A percentile compares a stretch with the other conserved stretches of the same genome.
These are phyloP conservation scores for Homarus gammarus DNA, from an alignment of 2,888 invertebrate genomes.

Conservation along the genomic window DNA sequence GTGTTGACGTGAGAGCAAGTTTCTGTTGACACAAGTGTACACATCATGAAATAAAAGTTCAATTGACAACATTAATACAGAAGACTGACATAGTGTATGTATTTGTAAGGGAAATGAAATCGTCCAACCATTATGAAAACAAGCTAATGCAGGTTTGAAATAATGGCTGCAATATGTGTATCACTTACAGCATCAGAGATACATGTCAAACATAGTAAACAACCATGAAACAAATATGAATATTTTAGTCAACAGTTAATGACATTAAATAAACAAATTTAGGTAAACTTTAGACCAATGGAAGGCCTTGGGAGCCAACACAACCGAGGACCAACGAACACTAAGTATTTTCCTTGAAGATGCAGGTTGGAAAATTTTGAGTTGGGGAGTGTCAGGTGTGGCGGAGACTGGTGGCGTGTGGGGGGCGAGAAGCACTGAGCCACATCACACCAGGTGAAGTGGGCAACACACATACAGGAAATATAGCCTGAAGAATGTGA, in stretches of 20 bases:
- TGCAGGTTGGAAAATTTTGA: too few relatives aligned
- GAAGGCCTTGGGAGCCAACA: not conserved
- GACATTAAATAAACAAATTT: not conserved
- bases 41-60: not conserved
- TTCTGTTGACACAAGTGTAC: not conserved
- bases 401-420: too few relatives aligned
- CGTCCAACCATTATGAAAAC: not conserved
- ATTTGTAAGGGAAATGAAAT: not conserved
- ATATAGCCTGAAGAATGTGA: too few relatives aligned
- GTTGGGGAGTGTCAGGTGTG: too few relatives aligned
- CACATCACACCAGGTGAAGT: too few relatives aligned
- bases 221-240: not conserved
- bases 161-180: not conserved
- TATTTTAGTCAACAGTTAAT: not conserved
- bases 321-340: not conserved
- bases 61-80: not conserved
- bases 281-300: not conserved
- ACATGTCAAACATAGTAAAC: not conserved
- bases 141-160: not conserved
- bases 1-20: not conserved
- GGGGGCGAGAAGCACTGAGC: too few relatives aligned
- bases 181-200: not conserved
- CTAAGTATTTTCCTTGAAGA: not conserved
- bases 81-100: not conserved
- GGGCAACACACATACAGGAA: too few relatives aligned